Base-by-base conservation (phyloP, 2,888 invertebrate species). In the Protonemura montana region DNA sequence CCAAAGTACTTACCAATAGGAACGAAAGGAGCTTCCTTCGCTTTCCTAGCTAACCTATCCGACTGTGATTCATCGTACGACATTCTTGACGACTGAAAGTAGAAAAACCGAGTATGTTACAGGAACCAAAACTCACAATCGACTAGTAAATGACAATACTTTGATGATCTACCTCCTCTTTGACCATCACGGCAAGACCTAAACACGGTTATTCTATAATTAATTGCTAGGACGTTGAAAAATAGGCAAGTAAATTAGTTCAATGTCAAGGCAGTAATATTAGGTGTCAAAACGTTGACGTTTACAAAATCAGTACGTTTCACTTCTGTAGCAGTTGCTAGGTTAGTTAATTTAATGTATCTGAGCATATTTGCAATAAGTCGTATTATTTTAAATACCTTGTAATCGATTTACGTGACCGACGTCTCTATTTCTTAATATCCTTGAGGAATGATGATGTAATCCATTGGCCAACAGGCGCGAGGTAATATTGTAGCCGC, bases 11-110 rank as follows among this genome's bases (percentile, higher is more conserved):
- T 87, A 89, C 89, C 89, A 25, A 89, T 87, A 28, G 88, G 87
- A 78, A 89, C 87, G 83, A 88, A 88, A n/a, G 89, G 89, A 16
- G 89, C 87, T 28, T 89, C 89, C 59, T 86, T 88, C 21, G 89
- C 82, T 88, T 89, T 89, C 80, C 89, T 87, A 7, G 87, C 86
- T n/a, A 89, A 85, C 84, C 88, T 88, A 1, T 87, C 87, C 28
- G 87, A 25, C 13, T 88, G 88, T 10, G 87, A 87, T 87, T 89
- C 89, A 28, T 87, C 88, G 82, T 85, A 84, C 29, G 84, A 30
- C 84, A 84, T 84, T 42, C 29, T 81, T 29, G 29, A 29, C 29
- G 28, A 81, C 28, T 81, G n/a, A 5, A 81, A 29, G 21, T 10
- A 16, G 30, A 81, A 81, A 81, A 29, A 81, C 13, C 13, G 21